Base-by-base conservation (phyloP, 2,888 invertebrate species). In the Eristalis intricaria region DNA sequence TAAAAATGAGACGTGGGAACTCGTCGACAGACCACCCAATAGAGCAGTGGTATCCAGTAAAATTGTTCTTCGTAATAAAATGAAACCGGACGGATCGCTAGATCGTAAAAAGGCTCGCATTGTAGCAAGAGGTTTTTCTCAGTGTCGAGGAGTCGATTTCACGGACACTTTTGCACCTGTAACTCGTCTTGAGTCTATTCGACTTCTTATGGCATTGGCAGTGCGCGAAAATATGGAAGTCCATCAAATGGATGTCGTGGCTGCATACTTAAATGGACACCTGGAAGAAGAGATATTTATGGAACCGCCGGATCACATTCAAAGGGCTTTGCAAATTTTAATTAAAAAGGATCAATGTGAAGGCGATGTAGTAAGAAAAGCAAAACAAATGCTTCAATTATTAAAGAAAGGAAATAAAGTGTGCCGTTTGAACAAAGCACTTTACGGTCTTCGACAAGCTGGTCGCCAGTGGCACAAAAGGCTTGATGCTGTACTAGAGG, bases 21-120 rank as follows among this genome's bases (percentile, higher is more conserved):
- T 43, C 68, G 74, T 56, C 64, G 69, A 26, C 26, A 26, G 3
- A 26, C 26, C 26, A 50, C 15, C 22, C 10, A 64, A 76, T 35
- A 78, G 70, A 65, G 26, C 22, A 43, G 43, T 75, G 23, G 77
- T 81, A 15, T 71, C 76, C 4, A 63, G 71, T 35, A 73, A 75
- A 65, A 19, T 82, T 60, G 69, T 82, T 32, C n/a, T n/a, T n/a
- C n/a, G 22, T n/a, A 78, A 74, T 60, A 86, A 82, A 26, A 23
- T 78, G 11, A 68, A 77, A 50, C 38, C 77, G 73, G 76, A 81
- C 50, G n/a, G n/a, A n/a, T n/a, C n/a, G 2, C n/a, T 66, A 13
- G 58, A 71, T 40, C 5, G 40, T 5, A 40, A 65, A 26, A 79
- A 71, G n/a, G 68, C 77, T 50, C 43, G 76, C 10, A n/a, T 68